Evolutionary conservation across 2,113 vertebrate genomes (phyloP).

Genomic region (Caracal caracal): DNA sequence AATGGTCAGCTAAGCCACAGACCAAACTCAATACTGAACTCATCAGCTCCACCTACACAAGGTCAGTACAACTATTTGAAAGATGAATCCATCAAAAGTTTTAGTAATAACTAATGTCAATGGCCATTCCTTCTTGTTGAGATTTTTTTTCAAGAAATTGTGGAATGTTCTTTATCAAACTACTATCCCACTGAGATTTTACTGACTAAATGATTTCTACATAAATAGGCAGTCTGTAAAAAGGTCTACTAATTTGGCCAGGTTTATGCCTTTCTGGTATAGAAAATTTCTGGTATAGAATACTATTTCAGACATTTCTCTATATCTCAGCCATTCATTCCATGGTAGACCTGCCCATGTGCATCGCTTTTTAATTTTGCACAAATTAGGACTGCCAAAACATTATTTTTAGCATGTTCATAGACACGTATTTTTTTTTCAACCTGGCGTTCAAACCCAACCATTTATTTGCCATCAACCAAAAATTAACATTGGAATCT

Average conservation of each 20-base stretch:
- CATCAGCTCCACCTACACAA: background rate
- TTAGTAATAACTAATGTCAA: background rate
- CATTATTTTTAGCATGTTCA: background rate
- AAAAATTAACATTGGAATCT: slow-evolving; percentile 59
- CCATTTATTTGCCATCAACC: background rate
- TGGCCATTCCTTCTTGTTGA: background rate
- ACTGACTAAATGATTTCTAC: background rate
- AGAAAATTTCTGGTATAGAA: background rate
- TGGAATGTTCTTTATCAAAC: background rate
- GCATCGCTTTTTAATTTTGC: background rate
- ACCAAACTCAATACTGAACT: background rate
- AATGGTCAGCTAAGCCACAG: background rate
- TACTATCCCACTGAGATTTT: background rate
- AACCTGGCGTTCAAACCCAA: slow-evolving; percentile 49
- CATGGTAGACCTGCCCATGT: background rate
- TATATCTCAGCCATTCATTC: background rate
- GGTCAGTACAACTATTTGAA: background rate
- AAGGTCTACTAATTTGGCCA: background rate
- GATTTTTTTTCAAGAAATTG: background rate
- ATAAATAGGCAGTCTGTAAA: background rate
- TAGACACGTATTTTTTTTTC: background rate
- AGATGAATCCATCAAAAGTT: background rate
- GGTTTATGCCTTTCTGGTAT: background rate
- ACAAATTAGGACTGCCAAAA: background rate
- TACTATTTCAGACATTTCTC: background rate